phyloP scores from a whole-genome alignment of 2,797 vertebrate genomes.

The Cynopterus sphinx region DNA sequence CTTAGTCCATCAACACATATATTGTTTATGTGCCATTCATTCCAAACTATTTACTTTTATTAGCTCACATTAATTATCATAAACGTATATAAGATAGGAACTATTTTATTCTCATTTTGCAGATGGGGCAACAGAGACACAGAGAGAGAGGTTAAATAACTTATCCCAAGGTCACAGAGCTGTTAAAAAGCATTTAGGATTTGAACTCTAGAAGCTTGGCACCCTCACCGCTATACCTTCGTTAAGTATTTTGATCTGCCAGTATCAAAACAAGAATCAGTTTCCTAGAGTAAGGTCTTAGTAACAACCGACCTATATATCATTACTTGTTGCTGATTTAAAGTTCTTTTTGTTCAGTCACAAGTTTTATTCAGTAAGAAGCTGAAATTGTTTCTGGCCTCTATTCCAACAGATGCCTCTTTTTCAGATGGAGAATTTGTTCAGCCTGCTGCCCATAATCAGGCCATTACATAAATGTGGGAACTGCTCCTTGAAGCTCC shows the following conservation, averaged over 20 bases:
- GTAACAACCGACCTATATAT: not conserved
- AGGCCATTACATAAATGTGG: not conserved
- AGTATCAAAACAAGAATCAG: not conserved
- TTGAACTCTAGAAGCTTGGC: not conserved
- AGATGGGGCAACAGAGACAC: not conserved
- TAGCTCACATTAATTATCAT: not conserved
- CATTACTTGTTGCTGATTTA: not conserved
- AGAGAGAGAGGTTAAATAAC: not conserved
- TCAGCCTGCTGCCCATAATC: not conserved
- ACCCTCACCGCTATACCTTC: not conserved
- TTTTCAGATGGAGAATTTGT: not conserved
- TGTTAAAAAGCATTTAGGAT: not conserved
- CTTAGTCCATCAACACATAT: not conserved
- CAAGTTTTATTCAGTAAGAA: not conserved
- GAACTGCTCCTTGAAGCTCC: accelerated
- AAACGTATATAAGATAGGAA: not conserved
- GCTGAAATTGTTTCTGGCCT: not conserved
- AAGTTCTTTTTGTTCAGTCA: not conserved
- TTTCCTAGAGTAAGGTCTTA: not conserved
- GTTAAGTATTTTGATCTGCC: not conserved
- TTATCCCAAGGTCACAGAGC: not conserved
- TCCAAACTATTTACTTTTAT: not conserved
- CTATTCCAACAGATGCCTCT: not conserved
- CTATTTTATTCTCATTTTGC: not conserved
- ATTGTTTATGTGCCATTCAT: not conserved